Evolutionary conservation across 2,888 invertebrate genomes (phyloP).

Genomic region (Erebia ligea): DNA sequence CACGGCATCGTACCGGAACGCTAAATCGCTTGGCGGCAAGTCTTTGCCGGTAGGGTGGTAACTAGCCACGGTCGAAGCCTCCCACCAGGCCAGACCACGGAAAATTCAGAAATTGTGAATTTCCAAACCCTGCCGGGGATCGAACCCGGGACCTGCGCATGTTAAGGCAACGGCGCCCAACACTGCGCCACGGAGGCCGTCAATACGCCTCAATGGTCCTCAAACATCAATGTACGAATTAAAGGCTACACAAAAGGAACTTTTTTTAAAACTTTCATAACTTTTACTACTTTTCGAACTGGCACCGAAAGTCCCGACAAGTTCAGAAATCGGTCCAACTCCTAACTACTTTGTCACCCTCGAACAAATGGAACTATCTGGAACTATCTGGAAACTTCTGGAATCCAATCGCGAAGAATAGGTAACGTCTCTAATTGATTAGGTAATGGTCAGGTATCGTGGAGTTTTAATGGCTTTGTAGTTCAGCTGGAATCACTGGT

Average conservation of each 20-base stretch:
- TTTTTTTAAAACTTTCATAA: constrained; percentile 3
- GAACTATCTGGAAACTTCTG: constrained; percentile 25
- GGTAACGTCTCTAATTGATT: constrained; percentile 33
- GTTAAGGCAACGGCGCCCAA: too few species aligned
- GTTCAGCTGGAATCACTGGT: constrained; percentile 49
- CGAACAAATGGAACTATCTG: constrained; percentile 23
- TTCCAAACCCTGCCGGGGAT: too few species aligned
- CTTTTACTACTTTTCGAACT: constrained; percentile 3
- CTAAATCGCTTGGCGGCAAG: too few species aligned
- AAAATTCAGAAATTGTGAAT: too few species aligned
- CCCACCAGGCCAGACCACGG: too few species aligned
- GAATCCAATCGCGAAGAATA: constrained; percentile 16
- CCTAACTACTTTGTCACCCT: constrained; percentile 27
- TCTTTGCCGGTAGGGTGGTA: too few species aligned
- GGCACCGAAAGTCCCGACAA: constrained; percentile 22
- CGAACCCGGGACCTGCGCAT: too few species aligned
- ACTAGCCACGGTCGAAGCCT: too few species aligned
- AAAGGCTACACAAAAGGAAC: neutral
- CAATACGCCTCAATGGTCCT: neutral
- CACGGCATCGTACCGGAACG: too few species aligned
- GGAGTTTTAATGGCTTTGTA: neutral
- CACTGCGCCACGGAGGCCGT: too few species aligned
- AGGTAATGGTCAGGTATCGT: constrained; percentile 17
- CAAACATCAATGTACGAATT: constrained; percentile 1
- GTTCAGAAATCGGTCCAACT: constrained; percentile 29